Conservation (phyloP, 2,797 vertebrate species). For the Rhinophrynus dorsalis region DNA sequence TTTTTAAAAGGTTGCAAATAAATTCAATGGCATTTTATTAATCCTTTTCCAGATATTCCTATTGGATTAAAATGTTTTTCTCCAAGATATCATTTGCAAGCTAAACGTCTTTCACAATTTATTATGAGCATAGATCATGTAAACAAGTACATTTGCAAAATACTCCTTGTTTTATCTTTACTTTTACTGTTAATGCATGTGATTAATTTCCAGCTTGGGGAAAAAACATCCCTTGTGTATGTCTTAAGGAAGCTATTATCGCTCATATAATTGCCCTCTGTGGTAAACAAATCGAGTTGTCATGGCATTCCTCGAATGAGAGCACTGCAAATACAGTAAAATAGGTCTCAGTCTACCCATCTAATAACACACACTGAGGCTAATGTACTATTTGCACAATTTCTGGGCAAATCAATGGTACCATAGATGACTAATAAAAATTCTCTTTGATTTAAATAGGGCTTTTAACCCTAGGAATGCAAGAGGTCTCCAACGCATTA, state of each 20-base stretch:
- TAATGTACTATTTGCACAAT: too few species aligned
- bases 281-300: conserved; percentile 41
- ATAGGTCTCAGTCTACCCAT: background rate
- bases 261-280: conserved; percentile 32
- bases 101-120: conserved; percentile 15
- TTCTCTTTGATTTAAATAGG: too few species aligned
- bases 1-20: conserved; percentile 10
- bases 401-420: too few species aligned
- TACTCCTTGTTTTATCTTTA: conserved; percentile 19
- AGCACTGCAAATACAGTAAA: background rate
- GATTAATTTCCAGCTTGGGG: conserved; percentile 41
- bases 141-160: conserved; percentile 14
- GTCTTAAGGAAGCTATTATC: conserved; percentile 43
- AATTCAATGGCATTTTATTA: background rate
- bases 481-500: too few species aligned
- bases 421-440: too few species aligned
- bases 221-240: conserved; percentile 36
- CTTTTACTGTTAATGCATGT: conserved; percentile 41
- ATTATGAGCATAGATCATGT: conserved; percentile 11
- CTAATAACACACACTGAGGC: too few species aligned
- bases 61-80: background rate
- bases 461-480: too few species aligned
- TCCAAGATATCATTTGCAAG: background rate
- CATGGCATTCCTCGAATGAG: conserved; percentile 18
- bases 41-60: background rate